Conservation (phyloP, 2,797 vertebrate species). For the Diplodus puntazzo region DNA sequence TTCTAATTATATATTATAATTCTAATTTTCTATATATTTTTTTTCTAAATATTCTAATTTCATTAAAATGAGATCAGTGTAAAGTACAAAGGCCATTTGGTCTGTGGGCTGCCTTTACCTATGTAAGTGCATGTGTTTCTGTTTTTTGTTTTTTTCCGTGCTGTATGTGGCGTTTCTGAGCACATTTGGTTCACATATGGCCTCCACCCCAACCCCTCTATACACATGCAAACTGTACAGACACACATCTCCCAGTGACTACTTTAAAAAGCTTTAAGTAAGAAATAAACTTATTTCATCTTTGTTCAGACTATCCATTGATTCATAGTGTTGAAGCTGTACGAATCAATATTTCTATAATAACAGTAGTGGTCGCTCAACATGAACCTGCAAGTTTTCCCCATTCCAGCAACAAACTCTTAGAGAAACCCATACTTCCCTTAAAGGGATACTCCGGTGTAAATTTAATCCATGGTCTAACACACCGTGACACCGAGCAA, state of each 20-base stretch:
- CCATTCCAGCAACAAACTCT: not conserved
- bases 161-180: not conserved
- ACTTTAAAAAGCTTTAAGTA: not conserved
- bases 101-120: conserved; percentile 29
- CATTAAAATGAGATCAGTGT: not conserved
- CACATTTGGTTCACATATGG: conserved; percentile 50
- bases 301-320: not conserved
- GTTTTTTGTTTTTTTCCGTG: not conserved
- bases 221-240: not conserved
- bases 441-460: not conserved
- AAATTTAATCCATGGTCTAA: too few species aligned
- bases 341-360: not conserved
- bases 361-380: not conserved
- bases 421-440: not conserved
- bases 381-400: not conserved
- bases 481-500: too few species aligned
- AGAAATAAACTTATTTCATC: conserved; percentile 5
- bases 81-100: conserved; percentile 4
- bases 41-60: too few species aligned
- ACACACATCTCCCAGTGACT: conserved; percentile 10
- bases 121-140: conserved; percentile 4
- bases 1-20: too few species aligned
- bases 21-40: too few species aligned
- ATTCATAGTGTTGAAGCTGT: not conserved
- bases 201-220: not conserved